A percentile compares a stretch with the other conserved stretches of the same genome.
phyloP scores from a whole-genome alignment of 2,888 invertebrate genomes.

The Papilio gigon region DNA sequence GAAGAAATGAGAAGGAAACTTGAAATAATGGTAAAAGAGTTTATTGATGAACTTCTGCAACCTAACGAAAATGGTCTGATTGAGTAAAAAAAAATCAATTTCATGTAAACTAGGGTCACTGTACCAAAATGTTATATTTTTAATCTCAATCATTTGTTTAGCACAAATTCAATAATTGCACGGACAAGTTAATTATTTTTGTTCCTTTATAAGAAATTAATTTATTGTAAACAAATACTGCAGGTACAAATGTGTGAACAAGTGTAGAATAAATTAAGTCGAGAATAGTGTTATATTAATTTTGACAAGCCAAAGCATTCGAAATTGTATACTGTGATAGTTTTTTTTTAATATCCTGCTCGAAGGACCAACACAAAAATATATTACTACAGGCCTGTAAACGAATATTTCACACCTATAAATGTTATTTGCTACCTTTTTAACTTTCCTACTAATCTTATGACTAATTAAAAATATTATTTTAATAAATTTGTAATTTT shows the following conservation, averaged over 20 bases:
- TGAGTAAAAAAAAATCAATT: constrained; percentile 46
- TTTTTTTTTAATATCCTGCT: constrained; percentile 10
- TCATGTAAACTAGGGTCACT: background rate
- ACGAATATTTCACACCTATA: no score
- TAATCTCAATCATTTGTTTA: background rate
- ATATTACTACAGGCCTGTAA: no score
- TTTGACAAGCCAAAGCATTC: constrained; percentile 33
- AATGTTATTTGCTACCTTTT: no score
- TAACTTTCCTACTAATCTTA: no score
- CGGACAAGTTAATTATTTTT: background rate
- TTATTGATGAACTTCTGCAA: constrained; percentile 91
- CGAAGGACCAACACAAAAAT: constrained; percentile 7
- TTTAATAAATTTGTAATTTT: no score
- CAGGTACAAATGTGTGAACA: background rate
- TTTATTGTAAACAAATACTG: background rate
- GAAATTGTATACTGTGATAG: constrained; percentile 42
- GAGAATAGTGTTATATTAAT: background rate
- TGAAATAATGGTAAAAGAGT: constrained; percentile 88
- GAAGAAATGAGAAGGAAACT: constrained; percentile 83
- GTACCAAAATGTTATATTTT: no score
- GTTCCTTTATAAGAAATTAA: background rate
- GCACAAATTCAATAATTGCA: background rate
- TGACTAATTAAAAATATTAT: no score
- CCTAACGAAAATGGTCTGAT: constrained; percentile 85
- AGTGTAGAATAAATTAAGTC: background rate